phyloP scores from a whole-genome alignment of 2,113 vertebrate species.

The Platysternon megacephalum region DNA sequence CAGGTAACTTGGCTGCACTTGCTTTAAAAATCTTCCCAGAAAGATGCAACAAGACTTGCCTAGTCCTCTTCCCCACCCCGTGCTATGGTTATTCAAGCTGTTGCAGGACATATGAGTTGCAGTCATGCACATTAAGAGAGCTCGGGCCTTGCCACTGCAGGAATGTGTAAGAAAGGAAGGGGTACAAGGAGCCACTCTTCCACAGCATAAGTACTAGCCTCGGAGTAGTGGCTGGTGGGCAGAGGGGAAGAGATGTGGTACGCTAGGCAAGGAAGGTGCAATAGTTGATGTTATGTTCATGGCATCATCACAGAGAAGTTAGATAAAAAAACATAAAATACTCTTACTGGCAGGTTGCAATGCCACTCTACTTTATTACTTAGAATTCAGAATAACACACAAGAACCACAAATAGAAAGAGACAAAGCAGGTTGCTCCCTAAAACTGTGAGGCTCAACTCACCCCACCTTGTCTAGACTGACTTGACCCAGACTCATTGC shows the following conservation, averaged over 20 bases:
- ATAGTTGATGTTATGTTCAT: neutral
- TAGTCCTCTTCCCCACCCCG: neutral
- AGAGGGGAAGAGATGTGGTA: neutral
- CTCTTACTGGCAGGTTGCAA: neutral
- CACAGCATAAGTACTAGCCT: neutral
- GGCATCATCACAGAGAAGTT: neutral
- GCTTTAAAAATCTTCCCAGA: neutral
- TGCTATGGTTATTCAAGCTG: neutral
- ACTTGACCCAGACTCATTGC: neutral
- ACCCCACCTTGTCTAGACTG: neutral
- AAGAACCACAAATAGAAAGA: neutral
- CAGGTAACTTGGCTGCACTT: neutral
- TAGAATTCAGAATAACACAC: neutral
- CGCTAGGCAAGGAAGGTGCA: neutral
- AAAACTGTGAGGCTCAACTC: neutral
- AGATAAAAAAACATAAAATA: neutral
- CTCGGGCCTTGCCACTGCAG: neutral
- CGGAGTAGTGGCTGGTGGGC: neutral
- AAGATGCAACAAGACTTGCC: neutral
- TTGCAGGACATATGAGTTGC: neutral
- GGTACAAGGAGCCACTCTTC: neutral
- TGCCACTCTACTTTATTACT: neutral
- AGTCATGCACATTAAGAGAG: neutral
- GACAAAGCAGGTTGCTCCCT: neutral
- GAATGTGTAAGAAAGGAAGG: neutral